Base-by-base conservation (phyloP, 2,797 vertebrate species). In the Melanotaenia trifasciata region DNA sequence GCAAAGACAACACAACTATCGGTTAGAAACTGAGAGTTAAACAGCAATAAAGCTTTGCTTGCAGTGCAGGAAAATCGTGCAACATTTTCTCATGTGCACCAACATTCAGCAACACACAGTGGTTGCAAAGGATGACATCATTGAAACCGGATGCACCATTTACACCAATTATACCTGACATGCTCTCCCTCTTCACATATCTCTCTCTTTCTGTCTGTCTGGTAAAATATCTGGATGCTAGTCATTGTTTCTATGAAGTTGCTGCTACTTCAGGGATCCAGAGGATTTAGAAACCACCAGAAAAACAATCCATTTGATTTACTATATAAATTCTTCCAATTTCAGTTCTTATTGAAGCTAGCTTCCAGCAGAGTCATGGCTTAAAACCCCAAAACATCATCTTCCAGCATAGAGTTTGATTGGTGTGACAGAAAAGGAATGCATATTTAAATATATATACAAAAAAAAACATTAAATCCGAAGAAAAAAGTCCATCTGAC, bases 111-210 rank as follows among this genome's bases (percentile, higher is more conserved):
- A 78, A 70, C 30, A 79, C 67, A 59, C 50, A 35, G 58, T 58
- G 60, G 70, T 75, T 83, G 64, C 76, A 84, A 59, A 68, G 87
- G 81, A 84, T 93, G 91, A 93, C 86, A 91, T 92, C 90, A 93
- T 5, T 90, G 90, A 90, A 93, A 94, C 84, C 84, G 69, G 91
- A 93, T 84, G 85, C 89, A 67, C 65, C 85, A 88, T 84, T 93
- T 84, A 86, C 47, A 75, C 82, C 84, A 91, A 90, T 94, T 92
- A 90, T 80, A 89, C 84, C 86, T 83, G 79, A 79, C 76, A 70
- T 79, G 74, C 74, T 68, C 79, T 72, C 64, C 50, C 36, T 45
- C 77, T 70, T 76, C 64, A 67, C 71, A 70, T 33, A 40, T 74
- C 67, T 58, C 71, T 70, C 35, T 71, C 69, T 76, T 36, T 62